Evolutionary conservation across 2,797 vertebrate species (phyloP).

Genomic region (Lepilemur ruficaudatus): DNA sequence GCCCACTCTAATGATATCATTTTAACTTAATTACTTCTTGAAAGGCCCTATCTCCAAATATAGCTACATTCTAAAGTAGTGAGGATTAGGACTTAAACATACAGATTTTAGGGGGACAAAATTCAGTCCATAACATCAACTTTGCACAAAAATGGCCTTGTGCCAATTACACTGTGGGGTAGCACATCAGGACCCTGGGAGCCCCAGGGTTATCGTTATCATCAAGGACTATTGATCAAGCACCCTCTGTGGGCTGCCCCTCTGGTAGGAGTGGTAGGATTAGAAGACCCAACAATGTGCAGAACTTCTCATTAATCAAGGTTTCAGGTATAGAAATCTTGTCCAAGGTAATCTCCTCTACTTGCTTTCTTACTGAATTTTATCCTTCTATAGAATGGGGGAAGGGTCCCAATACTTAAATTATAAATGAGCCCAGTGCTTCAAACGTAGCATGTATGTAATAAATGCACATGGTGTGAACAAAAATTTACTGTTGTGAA

Average conservation of each 20-base stretch:
- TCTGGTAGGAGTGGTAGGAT: neutral
- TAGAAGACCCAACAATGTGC: neutral
- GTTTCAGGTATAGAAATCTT: neutral
- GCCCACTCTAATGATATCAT: neutral
- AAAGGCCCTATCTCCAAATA: neutral
- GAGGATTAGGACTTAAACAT: neutral
- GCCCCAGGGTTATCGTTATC: neutral
- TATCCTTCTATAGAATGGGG: neutral
- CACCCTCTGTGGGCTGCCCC: neutral
- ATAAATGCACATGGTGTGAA: conserved; percentile 13
- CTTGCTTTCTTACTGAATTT: neutral
- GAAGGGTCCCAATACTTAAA: conserved; percentile 34
- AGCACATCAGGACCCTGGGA: neutral
- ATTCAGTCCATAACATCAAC: neutral
- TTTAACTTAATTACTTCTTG: neutral
- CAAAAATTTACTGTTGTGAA: neutral
- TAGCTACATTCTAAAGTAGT: neutral
- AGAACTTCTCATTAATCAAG: conserved; percentile 3
- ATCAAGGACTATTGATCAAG: neutral
- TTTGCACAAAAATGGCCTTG: neutral
- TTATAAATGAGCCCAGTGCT: conserved; percentile 32
- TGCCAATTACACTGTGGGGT: neutral
- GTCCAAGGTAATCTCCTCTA: neutral
- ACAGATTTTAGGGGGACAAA: neutral
- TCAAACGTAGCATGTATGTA: neutral